phyloP scores from a whole-genome alignment of 1,140 invertebrate species.

The Idris sp. region DNA sequence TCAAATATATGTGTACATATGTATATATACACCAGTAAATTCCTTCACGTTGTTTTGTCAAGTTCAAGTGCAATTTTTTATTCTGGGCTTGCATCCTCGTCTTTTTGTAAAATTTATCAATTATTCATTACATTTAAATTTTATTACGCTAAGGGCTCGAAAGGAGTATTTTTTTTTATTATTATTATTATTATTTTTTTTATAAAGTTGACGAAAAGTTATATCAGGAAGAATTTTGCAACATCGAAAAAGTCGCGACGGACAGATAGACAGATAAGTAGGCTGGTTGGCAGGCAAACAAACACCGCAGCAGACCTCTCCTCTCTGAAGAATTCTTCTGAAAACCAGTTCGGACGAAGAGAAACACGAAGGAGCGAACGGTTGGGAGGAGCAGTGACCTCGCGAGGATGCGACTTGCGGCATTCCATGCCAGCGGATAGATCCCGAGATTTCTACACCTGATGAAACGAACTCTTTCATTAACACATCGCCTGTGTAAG shows the following conservation, averaged over 20 bases:
- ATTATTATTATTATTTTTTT: too few relatives aligned
- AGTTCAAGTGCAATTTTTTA: conserved; percentile 10
- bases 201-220: too few relatives aligned
- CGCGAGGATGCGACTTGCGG: conserved; percentile 50
- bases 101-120: too few relatives aligned
- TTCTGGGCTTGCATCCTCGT: too few relatives aligned
- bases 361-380: conserved; percentile 44
- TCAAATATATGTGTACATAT: conserved; percentile 29
- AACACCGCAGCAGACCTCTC: conserved; percentile 30
- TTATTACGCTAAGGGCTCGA: too few relatives aligned
- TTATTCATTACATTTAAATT: too few relatives aligned
- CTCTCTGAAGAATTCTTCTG: conserved; percentile 45
- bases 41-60: conserved; percentile 15
- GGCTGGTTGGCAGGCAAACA: conserved; percentile 28
- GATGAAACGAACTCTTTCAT: conserved; percentile 42
- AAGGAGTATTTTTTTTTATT: too few relatives aligned
- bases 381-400: conserved; percentile 57
- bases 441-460: conserved; percentile 58
- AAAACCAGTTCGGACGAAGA: conserved; percentile 54
- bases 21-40: too few relatives aligned
- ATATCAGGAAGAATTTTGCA: conserved; percentile 17
- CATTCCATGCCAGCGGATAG: conserved; percentile 51
- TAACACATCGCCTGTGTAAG: conserved; percentile 23
- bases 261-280: conserved; percentile 37
- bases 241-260: conserved; percentile 26